Base-by-base conservation (phyloP, 2,888 invertebrate genomes). In the Drosophila algonquin region DNA sequence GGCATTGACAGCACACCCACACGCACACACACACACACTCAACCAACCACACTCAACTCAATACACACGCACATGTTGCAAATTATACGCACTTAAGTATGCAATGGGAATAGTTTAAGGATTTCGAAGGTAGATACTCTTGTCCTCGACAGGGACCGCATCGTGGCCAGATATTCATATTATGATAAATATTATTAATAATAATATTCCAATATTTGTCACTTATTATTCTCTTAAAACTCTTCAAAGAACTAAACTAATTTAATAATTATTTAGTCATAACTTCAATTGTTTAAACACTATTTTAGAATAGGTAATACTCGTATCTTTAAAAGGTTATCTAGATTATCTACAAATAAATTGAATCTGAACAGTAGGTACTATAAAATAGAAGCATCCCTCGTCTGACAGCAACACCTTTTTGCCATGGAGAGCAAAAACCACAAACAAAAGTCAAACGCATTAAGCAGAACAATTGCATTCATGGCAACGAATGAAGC, bases 401-500 rank as follows among this genome's bases (percentile, higher is more conserved):
- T 3, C 18, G 5, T 24, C 24, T 24, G 24, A 24, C 14, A 10
- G 1, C 16, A 47, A 21, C 12, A 12, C 12, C 10, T 35, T n/a
- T 40, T n/a, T 7, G 14, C 1, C 2, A 5, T 6, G 2, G 7
- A 40, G 14, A 63, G 67, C 27, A 56, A 61, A 56, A 53, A n/a
- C 46, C 53, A 53, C 64, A 35, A 70, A 73, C 78, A 74, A 80
- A 72, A 80, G 65, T 75, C 78, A 73, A 65, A 78, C 71, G 69
- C 85, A 80, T 80, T 85, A 85, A 80, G 64, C 63, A 76, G 46
- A 56, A 73, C 75, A 76, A 76, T 63, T 60, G 56, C 67, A 80
- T 69, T 62, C 69, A 58, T 59, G 59, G 52, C 44, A 63, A 52
- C 50, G 50, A 51, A 56, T 62, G 63, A 59, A 63, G 61, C 35